Evolutionary conservation across 2,113 vertebrate genomes (phyloP).

Genomic region (Eulacestoma nigropectus): DNA sequence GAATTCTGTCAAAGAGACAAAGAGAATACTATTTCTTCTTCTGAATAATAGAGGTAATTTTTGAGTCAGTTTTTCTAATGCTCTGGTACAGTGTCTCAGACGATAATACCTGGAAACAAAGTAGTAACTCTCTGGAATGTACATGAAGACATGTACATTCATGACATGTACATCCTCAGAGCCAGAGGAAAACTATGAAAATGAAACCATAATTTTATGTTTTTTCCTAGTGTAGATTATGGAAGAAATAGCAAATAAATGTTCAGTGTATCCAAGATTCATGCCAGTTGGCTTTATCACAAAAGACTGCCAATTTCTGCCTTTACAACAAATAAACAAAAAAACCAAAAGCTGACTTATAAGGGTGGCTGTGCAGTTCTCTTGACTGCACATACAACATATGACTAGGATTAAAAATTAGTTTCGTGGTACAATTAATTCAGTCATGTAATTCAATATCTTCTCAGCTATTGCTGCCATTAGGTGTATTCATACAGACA

Average conservation of each 20-base stretch:
- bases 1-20: not conserved
- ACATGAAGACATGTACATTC: slow-evolving; percentile 17
- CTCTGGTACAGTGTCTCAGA: not conserved
- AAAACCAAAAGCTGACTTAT: not conserved
- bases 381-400: not conserved
- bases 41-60: slow-evolving; percentile 1
- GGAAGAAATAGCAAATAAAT: not conserved
- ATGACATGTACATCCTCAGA: too few species aligned
- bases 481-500: not conserved
- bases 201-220: slow-evolving; percentile 6
- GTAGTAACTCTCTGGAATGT: slow-evolving; percentile 14
- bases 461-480: not conserved
- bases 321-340: not conserved
- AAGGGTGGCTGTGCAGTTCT: not conserved
- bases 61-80: slow-evolving; percentile 12
- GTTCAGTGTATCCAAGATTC: not conserved
- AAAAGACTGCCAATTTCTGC: not conserved
- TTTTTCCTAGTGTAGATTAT: not conserved
- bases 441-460: not conserved
- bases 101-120: slow-evolving; percentile 18
- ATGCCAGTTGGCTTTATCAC: not conserved
- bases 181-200: slow-evolving; percentile 3
- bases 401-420: not conserved
- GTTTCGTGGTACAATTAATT: not conserved
- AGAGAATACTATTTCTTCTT: not conserved